phyloP scores from a whole-genome alignment of 1,140 invertebrate genomes.

The Fopius arisanus region DNA sequence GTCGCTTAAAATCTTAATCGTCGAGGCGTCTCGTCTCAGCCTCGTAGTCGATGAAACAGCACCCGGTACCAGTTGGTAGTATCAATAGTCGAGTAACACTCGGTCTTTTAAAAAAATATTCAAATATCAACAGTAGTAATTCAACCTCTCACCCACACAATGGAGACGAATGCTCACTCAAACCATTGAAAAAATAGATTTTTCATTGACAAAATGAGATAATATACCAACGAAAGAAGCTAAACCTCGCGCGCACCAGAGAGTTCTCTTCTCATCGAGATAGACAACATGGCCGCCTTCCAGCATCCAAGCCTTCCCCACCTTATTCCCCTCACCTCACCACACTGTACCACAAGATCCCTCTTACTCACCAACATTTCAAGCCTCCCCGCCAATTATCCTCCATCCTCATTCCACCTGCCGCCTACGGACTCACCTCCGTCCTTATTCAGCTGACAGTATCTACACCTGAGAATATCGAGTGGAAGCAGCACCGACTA shows the following conservation, averaged over 20 bases:
- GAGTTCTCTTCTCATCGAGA: slow-evolving; percentile 61
- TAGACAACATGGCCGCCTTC: slow-evolving; percentile 64
- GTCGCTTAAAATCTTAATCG: not conserved
- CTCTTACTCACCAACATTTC: not conserved
- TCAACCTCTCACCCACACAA: too few species aligned
- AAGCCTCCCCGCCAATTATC: slow-evolving; percentile 25
- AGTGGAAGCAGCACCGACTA: not conserved
- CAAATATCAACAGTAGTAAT: slow-evolving; percentile 20
- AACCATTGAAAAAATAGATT: not conserved
- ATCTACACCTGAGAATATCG: slow-evolving; percentile 21
- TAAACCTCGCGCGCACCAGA: slow-evolving; percentile 59
- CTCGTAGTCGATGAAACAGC: too few species aligned
- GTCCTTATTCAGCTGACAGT: slow-evolving; percentile 19
- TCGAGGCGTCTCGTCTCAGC: not conserved
- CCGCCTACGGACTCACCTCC: slow-evolving; percentile 18
- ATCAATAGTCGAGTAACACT: not conserved
- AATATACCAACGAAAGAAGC: slow-evolving; percentile 50
- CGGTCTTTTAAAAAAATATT: not conserved
- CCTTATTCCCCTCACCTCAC: slow-evolving; percentile 17
- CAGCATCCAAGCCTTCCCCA: slow-evolving; percentile 53
- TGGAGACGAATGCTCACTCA: too few species aligned
- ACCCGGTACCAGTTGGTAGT: not conserved
- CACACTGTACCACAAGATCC: not conserved
- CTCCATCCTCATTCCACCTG: slow-evolving; percentile 27
- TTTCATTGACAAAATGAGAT: slow-evolving; percentile 33